phyloP scores from a whole-genome alignment of 1,140 invertebrate species.

The Drepana arcuata region DNA sequence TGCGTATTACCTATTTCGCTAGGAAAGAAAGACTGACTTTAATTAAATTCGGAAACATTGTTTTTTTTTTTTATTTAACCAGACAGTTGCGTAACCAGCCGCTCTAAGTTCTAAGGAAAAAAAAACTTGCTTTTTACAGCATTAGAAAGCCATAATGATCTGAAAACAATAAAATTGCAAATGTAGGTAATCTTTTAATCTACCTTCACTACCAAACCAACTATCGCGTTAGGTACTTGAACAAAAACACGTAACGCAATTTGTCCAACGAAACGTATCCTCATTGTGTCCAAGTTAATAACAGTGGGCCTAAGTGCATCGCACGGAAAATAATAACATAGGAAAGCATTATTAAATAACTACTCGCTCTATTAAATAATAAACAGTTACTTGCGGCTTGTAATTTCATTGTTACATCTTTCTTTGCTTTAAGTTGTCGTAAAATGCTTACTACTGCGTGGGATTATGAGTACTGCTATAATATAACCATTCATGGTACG shows the following conservation, averaged over 20 bases:
- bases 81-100: no score
- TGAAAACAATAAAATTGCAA: background rate
- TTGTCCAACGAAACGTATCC: background rate
- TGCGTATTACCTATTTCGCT: no score
- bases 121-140: no score
- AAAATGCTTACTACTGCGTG: conserved; percentile 6
- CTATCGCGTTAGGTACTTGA: background rate
- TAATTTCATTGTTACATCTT: background rate
- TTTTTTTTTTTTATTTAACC: no score
- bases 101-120: no score
- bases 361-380: background rate
- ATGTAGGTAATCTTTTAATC: background rate
- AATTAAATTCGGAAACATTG: no score
- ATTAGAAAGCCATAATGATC: no score
- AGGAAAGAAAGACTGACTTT: no score
- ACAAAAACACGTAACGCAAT: background rate
- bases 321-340: no score
- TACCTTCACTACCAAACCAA: background rate
- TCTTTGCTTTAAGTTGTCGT: background rate
- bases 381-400: no score
- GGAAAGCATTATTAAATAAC: no score
- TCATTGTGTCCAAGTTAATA: background rate
- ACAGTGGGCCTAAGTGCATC: background rate
- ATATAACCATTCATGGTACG: conserved; percentile 17
- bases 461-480: conserved; percentile 17